A percentile compares a stretch with the other conserved stretches of the same genome.
Evolutionary conservation across 2,797 vertebrate species (phyloP).

Genomic region (Bradypodion ventrale): DNA sequence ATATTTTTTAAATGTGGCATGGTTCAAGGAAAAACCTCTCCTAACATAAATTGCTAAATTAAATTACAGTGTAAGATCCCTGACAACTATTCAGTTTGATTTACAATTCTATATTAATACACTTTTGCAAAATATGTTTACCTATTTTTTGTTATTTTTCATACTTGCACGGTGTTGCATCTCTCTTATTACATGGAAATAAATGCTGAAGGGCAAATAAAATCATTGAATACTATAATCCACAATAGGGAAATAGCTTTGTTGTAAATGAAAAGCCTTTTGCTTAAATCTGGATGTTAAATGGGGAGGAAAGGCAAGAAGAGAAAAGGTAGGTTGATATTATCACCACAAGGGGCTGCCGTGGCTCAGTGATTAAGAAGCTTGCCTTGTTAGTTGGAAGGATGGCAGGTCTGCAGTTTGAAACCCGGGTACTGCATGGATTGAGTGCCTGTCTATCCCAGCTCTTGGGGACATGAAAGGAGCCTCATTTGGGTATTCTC

Average conservation of each 20-base stretch:
- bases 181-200: not conserved
- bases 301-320: no score
- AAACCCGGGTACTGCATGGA: no score
- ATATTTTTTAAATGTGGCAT: not conserved
- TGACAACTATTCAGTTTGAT: not conserved
- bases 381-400: no score
- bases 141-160: not conserved
- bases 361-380: no score
- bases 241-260: not conserved
- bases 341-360: no score
- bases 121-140: not conserved
- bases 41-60: slow-evolving; percentile 1
- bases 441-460: no score
- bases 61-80: not conserved
- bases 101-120: not conserved
- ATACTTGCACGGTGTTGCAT: accelerated
- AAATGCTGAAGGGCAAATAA: not conserved
- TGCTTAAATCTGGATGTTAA: not conserved
- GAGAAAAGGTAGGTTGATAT: not conserved
- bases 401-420: no score
- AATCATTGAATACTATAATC: no score
- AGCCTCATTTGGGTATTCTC: no score
- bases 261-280: not conserved
- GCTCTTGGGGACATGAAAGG: no score
- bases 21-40: not conserved